Conservation (phyloP, 2,113 vertebrate species). For the Emberiza fucata region DNA sequence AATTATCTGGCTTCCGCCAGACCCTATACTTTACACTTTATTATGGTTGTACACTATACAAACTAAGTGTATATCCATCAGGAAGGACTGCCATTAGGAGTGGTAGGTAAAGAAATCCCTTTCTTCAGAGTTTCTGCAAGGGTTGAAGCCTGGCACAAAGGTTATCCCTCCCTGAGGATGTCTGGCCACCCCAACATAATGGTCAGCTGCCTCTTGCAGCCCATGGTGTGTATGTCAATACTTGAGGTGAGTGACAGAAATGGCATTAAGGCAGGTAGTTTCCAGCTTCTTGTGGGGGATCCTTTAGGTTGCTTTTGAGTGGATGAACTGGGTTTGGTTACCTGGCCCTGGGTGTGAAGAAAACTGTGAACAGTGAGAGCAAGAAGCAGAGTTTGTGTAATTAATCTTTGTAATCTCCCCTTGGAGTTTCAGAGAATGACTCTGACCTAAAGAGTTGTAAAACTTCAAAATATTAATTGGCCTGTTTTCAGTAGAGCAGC, state of each 20-base stretch:
- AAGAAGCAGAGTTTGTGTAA: not conserved
- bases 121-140: not conserved
- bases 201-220: not conserved
- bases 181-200: accelerated
- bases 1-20: not conserved
- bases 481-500: not conserved
- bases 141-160: not conserved
- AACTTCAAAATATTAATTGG: not conserved
- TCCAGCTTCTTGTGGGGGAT: not conserved
- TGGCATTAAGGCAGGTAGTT: not conserved
- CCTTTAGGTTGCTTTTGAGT: not conserved
- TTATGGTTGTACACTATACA: not conserved
- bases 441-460: not conserved
- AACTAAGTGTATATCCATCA: not conserved
- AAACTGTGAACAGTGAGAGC: not conserved
- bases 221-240: not conserved
- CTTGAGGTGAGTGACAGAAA: not conserved
- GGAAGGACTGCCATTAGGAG: not conserved
- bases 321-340: not conserved
- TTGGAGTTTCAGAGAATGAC: not conserved
- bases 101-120: not conserved
- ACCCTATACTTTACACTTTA: not conserved
- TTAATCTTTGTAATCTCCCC: not conserved
- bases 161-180: not conserved
- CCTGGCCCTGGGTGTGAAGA: not conserved